Evolutionary conservation across 1,140 invertebrate genomes (phyloP), one percentile per base, ranked within the genome.

Genomic region (Drosophila ficusphila): DNA sequence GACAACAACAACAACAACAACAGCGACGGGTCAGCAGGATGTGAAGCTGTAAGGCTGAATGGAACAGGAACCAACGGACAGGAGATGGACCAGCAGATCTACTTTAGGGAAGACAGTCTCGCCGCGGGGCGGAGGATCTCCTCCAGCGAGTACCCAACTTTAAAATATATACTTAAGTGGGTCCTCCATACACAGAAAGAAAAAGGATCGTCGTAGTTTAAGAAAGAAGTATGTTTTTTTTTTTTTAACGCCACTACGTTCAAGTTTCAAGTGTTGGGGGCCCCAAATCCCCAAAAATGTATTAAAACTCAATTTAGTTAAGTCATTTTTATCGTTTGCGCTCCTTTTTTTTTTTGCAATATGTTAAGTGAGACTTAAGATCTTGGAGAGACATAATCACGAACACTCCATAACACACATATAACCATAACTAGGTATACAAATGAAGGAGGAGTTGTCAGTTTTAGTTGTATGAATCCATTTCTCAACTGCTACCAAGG

Each of bases 11-110:
- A 19, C 54, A 3, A 12, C 29, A 3, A 41, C 46, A 2, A 39
- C 42, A 7, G 34, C 69, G 9, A 27, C 54, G 18, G 21, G 31
- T 16, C 44, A 51, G 21, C 53, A 76, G 19, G 78, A 88, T 70
- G 69, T 82, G 12, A 86, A 88, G 27, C 78, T 88, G 48, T 85
- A 86, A 72, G 23, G n/a, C n/a, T n/a, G n/a, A n/a, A n/a, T n/a
- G n/a, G n/a, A n/a, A n/a, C n/a, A n/a, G n/a, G n/a, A n/a, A 54
- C 23, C 41, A 48, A 61, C 46, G 38, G 49, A 23, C 44, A 51
- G 34, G 3, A 41, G 18, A 39, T 23, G 67, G 29, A 76, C 41
- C 12, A 31, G 9, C 31, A 33, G 27, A 68, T 47, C 42, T 48
- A 69, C 34, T 27, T 51, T 44, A 61, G 52, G 39, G 25, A 47